Evolutionary conservation across 2,113 vertebrate genomes (phyloP).

Genomic region (Stictonetta naevosa): DNA sequence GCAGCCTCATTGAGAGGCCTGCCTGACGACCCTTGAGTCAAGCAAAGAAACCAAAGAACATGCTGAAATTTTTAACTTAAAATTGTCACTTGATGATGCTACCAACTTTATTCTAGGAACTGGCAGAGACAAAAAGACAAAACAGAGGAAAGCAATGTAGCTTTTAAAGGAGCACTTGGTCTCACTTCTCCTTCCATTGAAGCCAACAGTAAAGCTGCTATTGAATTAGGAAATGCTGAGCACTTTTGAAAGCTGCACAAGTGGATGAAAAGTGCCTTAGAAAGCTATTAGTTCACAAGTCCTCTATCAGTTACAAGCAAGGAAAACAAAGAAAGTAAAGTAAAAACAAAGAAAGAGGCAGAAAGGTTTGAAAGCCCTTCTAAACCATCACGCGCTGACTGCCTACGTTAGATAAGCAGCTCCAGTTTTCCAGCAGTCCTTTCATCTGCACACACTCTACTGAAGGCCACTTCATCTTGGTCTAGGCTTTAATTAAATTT

Average conservation of each 20-base stretch:
- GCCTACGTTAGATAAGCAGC: neutral
- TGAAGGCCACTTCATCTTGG: neutral
- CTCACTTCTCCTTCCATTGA: neutral
- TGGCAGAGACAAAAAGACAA: neutral
- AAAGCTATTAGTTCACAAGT: neutral
- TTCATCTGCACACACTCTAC: neutral
- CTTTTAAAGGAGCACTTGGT: constrained; percentile 28
- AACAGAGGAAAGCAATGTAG: neutral
- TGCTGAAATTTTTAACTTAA: neutral
- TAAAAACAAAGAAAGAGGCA: constrained; percentile 11
- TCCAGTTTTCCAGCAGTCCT: neutral
- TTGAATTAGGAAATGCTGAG: neutral
- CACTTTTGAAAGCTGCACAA: constrained; percentile 24
- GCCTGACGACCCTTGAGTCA: neutral
- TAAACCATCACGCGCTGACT: neutral
- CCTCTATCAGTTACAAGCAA: neutral
- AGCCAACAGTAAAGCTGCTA: neutral
- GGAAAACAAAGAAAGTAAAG: constrained; percentile 36
- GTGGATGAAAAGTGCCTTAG: neutral
- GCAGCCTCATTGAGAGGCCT: neutral
- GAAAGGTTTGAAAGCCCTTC: constrained; percentile 38
- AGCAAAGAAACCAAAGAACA: neutral
- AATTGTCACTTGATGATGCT: neutral
- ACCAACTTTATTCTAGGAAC: neutral
- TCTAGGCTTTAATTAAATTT: neutral